Evolutionary conservation across 2,797 vertebrate species (phyloP).

Genomic region (Amphiprion clarkii): DNA sequence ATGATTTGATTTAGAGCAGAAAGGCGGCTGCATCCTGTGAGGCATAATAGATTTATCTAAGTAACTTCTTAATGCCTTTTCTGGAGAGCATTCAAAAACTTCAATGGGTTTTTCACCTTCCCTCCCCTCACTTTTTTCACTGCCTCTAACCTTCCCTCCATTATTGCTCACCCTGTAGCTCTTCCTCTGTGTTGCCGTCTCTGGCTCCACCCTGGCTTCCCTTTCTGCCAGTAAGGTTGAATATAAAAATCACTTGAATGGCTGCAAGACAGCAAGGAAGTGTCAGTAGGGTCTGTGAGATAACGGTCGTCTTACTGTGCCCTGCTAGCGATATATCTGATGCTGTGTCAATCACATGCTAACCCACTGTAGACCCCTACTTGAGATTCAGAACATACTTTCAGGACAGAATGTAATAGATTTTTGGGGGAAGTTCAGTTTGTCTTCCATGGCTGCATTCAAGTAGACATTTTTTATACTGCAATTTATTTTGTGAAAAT

Average conservation of each 20-base stretch:
- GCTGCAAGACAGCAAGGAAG: conserved; percentile 46
- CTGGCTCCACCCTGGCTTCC: neutral
- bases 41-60: conserved; percentile 79
- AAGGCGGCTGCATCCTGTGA: conserved; percentile 63
- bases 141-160: conserved; percentile 33
- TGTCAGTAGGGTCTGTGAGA: conserved; percentile 61
- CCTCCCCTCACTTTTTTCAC: neutral
- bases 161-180: conserved; percentile 28
- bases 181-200: conserved; percentile 6
- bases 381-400: conserved; percentile 33
- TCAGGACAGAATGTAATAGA: conserved; percentile 3
- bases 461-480: neutral
- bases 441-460: neutral
- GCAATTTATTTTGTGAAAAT: rapidly evolving
- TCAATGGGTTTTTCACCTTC: conserved; percentile 55
- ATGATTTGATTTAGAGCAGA: conserved; percentile 75
- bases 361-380: conserved; percentile 35
- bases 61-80: conserved; percentile 83
- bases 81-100: conserved; percentile 76
- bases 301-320: conserved; percentile 61
- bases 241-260: conserved; percentile 48
- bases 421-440: neutral
- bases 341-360: conserved; percentile 71
- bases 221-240: conserved; percentile 31
- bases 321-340: conserved; percentile 69